Conservation (phyloP, 2,113 vertebrate species). For the Donacobius atricapilla region DNA sequence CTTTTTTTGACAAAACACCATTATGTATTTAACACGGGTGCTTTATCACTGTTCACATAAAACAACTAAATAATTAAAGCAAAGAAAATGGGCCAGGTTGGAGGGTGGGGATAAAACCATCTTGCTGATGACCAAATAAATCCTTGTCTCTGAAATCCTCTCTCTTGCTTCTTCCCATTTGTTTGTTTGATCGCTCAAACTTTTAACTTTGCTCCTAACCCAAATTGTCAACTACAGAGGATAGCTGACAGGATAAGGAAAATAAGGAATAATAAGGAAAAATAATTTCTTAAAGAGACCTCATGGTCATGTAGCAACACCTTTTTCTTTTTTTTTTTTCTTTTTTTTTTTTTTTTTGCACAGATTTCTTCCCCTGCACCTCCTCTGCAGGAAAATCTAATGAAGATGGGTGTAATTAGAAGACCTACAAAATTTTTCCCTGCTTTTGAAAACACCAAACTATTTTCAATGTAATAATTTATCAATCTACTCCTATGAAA, state of each 20-base stretch:
- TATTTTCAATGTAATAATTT: neutral
- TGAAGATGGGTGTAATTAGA: neutral
- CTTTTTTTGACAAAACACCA: neutral
- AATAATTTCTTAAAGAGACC: neutral
- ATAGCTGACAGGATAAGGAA: neutral
- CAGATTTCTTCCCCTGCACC: neutral
- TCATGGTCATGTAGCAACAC: neutral
- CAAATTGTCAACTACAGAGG: neutral
- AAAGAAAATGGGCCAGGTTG: neutral
- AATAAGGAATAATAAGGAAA: neutral
- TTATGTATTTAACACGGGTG: neutral
- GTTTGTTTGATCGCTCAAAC: neutral
- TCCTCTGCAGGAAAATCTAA: neutral
- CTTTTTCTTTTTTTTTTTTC: neutral
- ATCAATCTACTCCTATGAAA: neutral
- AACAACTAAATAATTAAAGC: neutral
- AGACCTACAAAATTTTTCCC: neutral
- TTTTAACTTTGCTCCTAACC: neutral
- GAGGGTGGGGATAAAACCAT: neutral
- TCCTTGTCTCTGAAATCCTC: neutral
- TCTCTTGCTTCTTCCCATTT: neutral
- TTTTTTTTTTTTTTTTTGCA: neutral
- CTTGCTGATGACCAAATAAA: neutral
- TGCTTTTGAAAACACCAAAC: neutral
- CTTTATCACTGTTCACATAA: neutral